Base-by-base conservation (phyloP, 1,140 invertebrate species). In the Nephila pilipes region DNA sequence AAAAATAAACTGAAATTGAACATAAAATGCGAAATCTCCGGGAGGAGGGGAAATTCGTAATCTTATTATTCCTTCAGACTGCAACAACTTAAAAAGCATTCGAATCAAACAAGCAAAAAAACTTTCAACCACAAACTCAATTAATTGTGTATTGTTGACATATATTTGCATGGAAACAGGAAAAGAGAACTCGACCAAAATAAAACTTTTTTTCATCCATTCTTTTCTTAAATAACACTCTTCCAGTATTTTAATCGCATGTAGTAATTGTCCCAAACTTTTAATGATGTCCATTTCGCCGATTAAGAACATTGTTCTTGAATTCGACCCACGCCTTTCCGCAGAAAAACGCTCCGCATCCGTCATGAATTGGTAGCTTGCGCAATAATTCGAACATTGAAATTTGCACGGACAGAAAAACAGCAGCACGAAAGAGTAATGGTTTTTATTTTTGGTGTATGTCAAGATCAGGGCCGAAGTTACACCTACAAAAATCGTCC, bases 381-480 rank as follows among this genome's bases (percentile, higher is more conserved):
- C 83, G 83, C 83, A 83, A 83, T 38, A 14, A 58, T 58, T 60
- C 29, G 12, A 29, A 85, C 83, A 60, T 55, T n/a, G 16, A 29
- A 85, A 10, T 14, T 65, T 25, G 69, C 16, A 75, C 29, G 69
- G 69, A 75, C 69, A 75, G 4, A 2, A 80, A 32, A 80, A 29
- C n/a, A 2, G 25, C 63, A 65, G 14, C 29, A 25, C 29, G 25
- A 29, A 25, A 75, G 69, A 32, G 29, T 18, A 75, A 32, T 16
- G 32, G 25, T 32, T 54, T 46, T 83, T 55, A 46, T 83, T 83
- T 25, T 16, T 22, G 20, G 29, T n/a, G n/a, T 10, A 83, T 58
- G 83, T 85, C 83, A 85, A 85, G 83, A 85, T 85, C 83, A 85
- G 83, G 83, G 83, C 54, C 83, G 58, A 20, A 85, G 18, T 81